Base-by-base conservation (phyloP, 2,888 invertebrate genomes). In the Torymus auratus region DNA sequence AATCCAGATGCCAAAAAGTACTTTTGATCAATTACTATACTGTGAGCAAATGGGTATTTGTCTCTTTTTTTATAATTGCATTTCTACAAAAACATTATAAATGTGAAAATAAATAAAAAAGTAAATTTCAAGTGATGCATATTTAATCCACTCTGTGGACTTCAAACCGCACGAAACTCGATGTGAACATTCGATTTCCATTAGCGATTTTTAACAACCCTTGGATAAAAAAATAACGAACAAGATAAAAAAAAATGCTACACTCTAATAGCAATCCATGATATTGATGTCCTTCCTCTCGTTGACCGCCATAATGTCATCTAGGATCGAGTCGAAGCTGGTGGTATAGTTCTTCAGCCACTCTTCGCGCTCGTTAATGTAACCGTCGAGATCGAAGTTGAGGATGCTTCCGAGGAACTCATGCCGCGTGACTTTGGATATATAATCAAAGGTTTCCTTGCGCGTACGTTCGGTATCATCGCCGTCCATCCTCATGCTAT, bases 341-440 rank as follows among this genome's bases (percentile, higher is more conserved):
- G 94, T 94, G n/a, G 94, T 93, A 65, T 94, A 93, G 41, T 94
- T 93, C 68, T 93, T 92, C 56, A 94, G 92, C 96, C 96, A 96
- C 71, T 93, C 92, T 69, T 91, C 92, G 84, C 94, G 94, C 77
- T 94, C 92, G 15, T 93, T 92, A 0, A 95, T 91, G 13, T 94
- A 90, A 56, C 91, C 90, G 85, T 94, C 93, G 64, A 95, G 93
- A 88, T 96, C 93, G 56, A 92, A 92, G 64, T 91, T 91, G 76
- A 92, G 92, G 0, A 95, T 87, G 65, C 92, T 93, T 17, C 89
- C 91, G 0, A 95, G 89, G 88, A 95, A 96, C 12, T 94, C 91
- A 58, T 93, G 92, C 0, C 94, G 93, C 0, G 91, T 90, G 0
- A 93, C 90, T 7, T 69, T 82, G 3, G 87, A 84, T 41, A 91